These are phyloP conservation scores for Andrena chrysosceles DNA, from an alignment of 2,888 invertebrate genomes.

Conservation along the genomic window DNA sequence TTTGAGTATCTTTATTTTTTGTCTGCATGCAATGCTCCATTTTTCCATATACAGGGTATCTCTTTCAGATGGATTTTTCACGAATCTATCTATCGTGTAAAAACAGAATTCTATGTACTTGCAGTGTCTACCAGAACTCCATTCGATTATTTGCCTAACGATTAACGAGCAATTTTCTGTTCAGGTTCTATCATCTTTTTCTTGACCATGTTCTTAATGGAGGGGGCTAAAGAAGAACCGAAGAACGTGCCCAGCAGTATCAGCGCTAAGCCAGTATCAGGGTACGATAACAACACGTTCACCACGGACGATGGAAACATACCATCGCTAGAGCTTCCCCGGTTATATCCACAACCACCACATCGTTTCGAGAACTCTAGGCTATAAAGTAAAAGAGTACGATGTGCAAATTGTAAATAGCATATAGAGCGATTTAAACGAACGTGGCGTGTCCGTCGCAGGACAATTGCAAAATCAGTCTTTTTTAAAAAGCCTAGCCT, in stretches of 20 bases:
- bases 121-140: not conserved
- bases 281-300: constrained; percentile 87
- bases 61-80: too few relatives aligned
- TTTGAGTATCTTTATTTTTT: too few relatives aligned
- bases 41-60: too few relatives aligned
- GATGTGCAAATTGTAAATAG: constrained; percentile 43
- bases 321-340: constrained; percentile 79
- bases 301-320: constrained; percentile 85
- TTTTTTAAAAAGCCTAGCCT: too few relatives aligned
- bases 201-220: constrained; percentile 93
- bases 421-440: not conserved
- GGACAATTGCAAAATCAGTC: too few relatives aligned
- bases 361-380: constrained; percentile 77
- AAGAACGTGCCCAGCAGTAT: constrained; percentile 60
- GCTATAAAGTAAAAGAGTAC: constrained; percentile 65
- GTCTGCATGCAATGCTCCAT: too few relatives aligned
- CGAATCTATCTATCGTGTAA: not conserved
- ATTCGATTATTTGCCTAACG: not conserved
- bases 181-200: constrained; percentile 93
- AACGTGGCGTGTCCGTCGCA: not conserved
- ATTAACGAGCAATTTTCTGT: not conserved
- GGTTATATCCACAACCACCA: constrained; percentile 75
- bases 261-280: constrained; percentile 75
- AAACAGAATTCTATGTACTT: not conserved
- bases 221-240: constrained; percentile 86